Base-by-base conservation (phyloP, 2,113 vertebrate species). In the Hippocampus mohnikei region DNA sequence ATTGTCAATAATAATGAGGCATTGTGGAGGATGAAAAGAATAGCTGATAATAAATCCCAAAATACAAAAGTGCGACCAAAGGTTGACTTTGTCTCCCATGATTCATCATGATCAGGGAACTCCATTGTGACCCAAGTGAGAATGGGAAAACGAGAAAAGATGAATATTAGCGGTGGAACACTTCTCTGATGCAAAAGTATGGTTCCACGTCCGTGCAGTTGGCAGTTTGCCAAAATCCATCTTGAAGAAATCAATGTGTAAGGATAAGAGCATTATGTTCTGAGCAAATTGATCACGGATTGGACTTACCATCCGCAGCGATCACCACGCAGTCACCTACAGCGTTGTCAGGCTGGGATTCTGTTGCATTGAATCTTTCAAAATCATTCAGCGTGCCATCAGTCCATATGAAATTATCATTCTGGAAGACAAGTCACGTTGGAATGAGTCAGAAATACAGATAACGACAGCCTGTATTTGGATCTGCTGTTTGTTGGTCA, bases 191-290 rank as follows among this genome's bases (percentile, higher is more conserved):
- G 53, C 53, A 56, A 13, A 56, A 11, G 2, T 56, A 56, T 5
- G 53, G 2, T 4, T n/a, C 9, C n/a, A 1, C 5, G 3, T 11
- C 5, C 0, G 3, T 25, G 53, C 53, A 56, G 21, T 0, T 2
- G 2, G 3, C 53, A 12, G 21, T 56, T 56, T 4, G 3, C 53
- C 53, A 56, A 23, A 12, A 2, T 56, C 53, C 53, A 23, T 56
- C 53, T 56, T 23, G 12, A 56, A 56, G 10, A 11, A 12, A 12
- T 52, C 18, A 18, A 50, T 1, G 8, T 12, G 8, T 56, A 13
- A 23, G n/a, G 23, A 56, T 23, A 56, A 3, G 2, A 25, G n/a
- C n/a, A 56, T 25, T 52, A 8, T 21, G 8, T 52, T 52, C 50
- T 21, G 3, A 25, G 53, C n/a, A 56, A 25, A 25, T 23, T 3